Percentiles rank a stretch among this genome's conserved stretches.
These are phyloP conservation scores for Osmerus eperlanus DNA, from an alignment of 2,113 vertebrate genomes.

Conservation along the genomic window DNA sequence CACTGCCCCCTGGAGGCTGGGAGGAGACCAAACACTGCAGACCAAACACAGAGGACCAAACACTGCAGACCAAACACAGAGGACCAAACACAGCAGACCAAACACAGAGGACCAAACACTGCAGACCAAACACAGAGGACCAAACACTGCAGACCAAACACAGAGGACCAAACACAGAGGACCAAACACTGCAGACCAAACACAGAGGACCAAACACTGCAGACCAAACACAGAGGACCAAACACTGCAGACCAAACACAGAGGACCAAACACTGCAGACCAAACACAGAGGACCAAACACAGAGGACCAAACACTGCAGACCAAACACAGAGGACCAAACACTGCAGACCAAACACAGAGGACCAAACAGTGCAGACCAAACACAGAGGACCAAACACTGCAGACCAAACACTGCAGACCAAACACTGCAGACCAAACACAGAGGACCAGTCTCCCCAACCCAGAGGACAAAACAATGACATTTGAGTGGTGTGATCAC, in stretches of 20 bases:
- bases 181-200: not conserved
- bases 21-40: not conserved
- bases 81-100: not conserved
- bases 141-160: not conserved
- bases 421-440: not conserved
- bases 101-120: too few species aligned
- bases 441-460: not conserved
- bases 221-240: not conserved
- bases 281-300: not conserved
- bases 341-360: not conserved
- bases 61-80: not conserved
- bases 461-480: not conserved
- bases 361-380: not conserved
- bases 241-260: too few species aligned
- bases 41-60: not conserved
- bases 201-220: not conserved
- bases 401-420: not conserved
- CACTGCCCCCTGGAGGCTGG: conserved; percentile 33
- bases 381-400: too few species aligned
- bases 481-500: not conserved
- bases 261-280: too few species aligned
- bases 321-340: not conserved
- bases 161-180: not conserved
- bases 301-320: not conserved
- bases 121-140: not conserved